Conservation (phyloP, 2,797 vertebrate genomes). For the Tachyglossus aculeatus region DNA sequence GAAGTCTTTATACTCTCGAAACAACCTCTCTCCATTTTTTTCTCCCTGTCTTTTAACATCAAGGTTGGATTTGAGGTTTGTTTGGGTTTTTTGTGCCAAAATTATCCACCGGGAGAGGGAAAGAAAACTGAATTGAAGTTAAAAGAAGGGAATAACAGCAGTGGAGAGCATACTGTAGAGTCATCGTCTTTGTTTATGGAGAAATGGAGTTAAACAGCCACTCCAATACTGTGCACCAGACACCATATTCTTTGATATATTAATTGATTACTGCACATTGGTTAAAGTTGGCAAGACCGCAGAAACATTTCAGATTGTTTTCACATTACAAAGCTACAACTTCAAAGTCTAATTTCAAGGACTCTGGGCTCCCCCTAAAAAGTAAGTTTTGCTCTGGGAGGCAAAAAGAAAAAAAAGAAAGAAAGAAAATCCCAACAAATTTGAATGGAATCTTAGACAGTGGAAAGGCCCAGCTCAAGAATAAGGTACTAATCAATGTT, state of each 20-base stretch:
- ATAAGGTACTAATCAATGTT: conserved; percentile 87
- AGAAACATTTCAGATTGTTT: conserved; percentile 61
- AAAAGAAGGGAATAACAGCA: background rate
- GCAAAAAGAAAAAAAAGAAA: too few species aligned
- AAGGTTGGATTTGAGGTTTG: background rate
- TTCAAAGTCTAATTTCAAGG: conserved; percentile 82
- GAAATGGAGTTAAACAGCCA: conserved; percentile 40
- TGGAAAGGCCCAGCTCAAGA: conserved; percentile 75
- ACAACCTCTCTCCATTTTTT: background rate
- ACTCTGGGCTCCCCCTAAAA: conserved; percentile 71
- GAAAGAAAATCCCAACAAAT: conserved; percentile 68
- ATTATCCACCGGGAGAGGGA: conserved; percentile 4
- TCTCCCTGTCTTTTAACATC: background rate
- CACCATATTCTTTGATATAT: conserved; percentile 68
- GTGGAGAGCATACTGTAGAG: background rate
- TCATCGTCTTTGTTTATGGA: conserved; percentile 5
- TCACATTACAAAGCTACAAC: conserved; percentile 73
- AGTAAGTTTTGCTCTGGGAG: conserved; percentile 71
- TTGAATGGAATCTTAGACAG: conserved; percentile 71
- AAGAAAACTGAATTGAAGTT: conserved; percentile 6
- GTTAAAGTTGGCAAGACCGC: conserved; percentile 60
- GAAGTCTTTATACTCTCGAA: background rate
- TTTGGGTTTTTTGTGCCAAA: background rate
- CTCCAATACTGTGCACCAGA: conserved; percentile 37
- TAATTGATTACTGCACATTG: conserved; percentile 67